Evolutionary conservation across 2,797 vertebrate species (phyloP), one percentile per base, ranked within the genome.

Genomic region (Danio kyathit): DNA sequence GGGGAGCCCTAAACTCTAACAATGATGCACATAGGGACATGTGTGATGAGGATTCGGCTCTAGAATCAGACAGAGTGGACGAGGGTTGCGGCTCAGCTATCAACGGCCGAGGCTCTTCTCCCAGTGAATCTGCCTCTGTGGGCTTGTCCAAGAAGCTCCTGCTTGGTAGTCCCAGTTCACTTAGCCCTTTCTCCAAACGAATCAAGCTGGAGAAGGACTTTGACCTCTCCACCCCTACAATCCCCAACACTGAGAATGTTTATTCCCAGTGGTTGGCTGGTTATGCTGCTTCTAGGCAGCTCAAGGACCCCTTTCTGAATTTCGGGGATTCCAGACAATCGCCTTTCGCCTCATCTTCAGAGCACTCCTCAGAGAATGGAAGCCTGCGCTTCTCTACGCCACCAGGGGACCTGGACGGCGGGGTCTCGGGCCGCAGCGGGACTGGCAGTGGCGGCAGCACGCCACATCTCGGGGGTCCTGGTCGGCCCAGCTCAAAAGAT

Each of bases 311-410:
- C 90, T 99, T 99, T 94, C 96, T 99, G 87, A 99, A 92, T 93
- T 99, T 99, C 86, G 97, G 97, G 85, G 98, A 99, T 93, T 99
- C 98, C 91, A 96, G 97, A 98, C 98, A 99, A 99, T 99, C 97
- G 95, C 98, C 98, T 93, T 99, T 99, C 84, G 97, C 97, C 92
- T 98, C 98, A 83, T 99, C 97, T 48, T 99, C 98, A 0, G 98
- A 99, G 95, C 98, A 99, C 90, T 99, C 98, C 80, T 99, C 97
- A 80, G 98, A 99, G 94, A 99, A 99, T 7, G 98, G 98, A 93
- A 99, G 98, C 92, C 95, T 99, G 93, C 97, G 98, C 89, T 99
- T 98, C 94, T 99, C 98, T 54, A 99, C 98, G 64, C 98, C 98
- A 84, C 98, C 98, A 4, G 98, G 97, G 82, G 98, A 99, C 93